Evolutionary conservation across 2,113 vertebrate species (phyloP).

Genomic region (Castor canadensis): DNA sequence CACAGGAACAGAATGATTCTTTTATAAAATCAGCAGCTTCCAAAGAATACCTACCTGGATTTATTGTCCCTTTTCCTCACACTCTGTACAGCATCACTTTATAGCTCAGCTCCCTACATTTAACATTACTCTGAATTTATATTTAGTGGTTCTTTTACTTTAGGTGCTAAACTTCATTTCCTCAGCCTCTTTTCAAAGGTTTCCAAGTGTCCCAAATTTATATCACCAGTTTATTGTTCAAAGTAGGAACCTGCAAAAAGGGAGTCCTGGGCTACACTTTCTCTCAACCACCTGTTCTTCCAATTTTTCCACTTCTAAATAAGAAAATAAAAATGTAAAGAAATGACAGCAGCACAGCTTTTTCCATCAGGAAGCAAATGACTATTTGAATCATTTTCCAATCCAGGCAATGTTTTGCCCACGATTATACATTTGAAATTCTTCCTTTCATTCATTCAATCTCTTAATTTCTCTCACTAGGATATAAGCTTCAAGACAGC

Average conservation of each 20-base stretch:
- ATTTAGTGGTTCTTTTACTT: background rate
- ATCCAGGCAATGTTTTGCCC: background rate
- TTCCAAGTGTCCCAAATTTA: background rate
- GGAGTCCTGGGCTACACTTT: background rate
- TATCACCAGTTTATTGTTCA: background rate
- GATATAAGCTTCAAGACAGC: background rate
- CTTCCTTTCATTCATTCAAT: background rate
- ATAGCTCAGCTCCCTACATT: background rate
- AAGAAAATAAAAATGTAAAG: background rate
- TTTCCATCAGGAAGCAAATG: background rate
- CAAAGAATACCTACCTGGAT: no score
- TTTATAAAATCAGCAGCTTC: background rate
- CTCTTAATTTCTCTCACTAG: background rate
- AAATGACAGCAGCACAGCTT: background rate
- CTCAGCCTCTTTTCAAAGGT: background rate
- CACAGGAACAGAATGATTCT: background rate
- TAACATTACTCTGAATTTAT: background rate
- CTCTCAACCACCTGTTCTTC: background rate
- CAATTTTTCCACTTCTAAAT: background rate
- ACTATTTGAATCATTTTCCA: background rate
- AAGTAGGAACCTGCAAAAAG: background rate
- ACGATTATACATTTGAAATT: background rate
- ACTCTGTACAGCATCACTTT: background rate
- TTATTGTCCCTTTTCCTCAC: background rate
- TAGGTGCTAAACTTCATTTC: background rate